Percentiles rank a stretch among this genome's conserved stretches.
These are phyloP conservation scores for Tiliacea citrago DNA, from an alignment of 2,888 invertebrate species.

Conservation along the genomic window DNA sequence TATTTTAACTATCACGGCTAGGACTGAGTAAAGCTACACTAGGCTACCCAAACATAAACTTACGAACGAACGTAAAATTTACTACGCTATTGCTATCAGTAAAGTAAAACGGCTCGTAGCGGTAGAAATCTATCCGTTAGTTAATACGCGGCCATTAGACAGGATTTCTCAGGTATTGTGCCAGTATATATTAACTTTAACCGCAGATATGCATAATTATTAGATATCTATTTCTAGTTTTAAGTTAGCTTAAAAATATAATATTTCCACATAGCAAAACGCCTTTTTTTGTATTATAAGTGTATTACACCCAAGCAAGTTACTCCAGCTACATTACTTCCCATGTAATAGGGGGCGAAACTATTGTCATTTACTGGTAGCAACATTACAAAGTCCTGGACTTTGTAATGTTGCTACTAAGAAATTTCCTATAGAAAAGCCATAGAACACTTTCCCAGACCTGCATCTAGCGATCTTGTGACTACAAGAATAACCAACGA, in stretches of 20 bases:
- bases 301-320: neutral
- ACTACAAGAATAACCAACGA: neutral
- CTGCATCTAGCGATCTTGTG: neutral
- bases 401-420: too few species aligned
- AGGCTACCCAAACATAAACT: neutral
- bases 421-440: neutral
- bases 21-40: neutral
- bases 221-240: constrained; percentile 9
- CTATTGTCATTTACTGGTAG: neutral
- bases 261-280: too few species aligned
- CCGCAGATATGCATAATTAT: constrained; percentile 11
- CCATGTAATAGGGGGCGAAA: neutral
- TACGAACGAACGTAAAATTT: constrained; percentile 12
- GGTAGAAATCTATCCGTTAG: constrained; percentile 21
- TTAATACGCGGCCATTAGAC: constrained; percentile 13
- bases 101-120: constrained; percentile 2
- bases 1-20: neutral
- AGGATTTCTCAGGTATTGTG: neutral
- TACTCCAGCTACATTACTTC: neutral
- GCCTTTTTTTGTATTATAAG: too few species aligned
- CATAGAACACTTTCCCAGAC: neutral
- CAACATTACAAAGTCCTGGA: neutral
- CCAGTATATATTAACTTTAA: neutral
- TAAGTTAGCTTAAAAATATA: neutral
- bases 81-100: neutral